These are phyloP conservation scores for Anorthoa munda DNA, from an alignment of 2,888 invertebrate species.

Conservation along the genomic window DNA sequence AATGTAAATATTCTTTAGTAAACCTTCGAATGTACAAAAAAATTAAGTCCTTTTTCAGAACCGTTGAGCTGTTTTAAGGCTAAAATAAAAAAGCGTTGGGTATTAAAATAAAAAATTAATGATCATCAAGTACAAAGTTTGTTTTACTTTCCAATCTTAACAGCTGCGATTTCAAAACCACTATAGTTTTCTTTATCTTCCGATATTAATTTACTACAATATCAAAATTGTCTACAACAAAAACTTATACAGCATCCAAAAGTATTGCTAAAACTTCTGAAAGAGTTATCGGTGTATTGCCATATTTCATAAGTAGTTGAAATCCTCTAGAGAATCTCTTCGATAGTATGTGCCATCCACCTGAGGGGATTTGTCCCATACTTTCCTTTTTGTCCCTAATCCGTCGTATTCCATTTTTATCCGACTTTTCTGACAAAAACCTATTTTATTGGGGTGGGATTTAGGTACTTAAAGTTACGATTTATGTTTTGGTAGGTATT, in stretches of 20 bases:
- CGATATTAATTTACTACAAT: not conserved
- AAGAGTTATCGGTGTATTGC: not conserved
- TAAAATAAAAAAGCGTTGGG: not conserved
- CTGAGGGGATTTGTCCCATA: constrained; percentile 28
- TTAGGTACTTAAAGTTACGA: not conserved
- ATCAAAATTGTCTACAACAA: not conserved
- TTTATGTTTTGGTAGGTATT: constrained; percentile 1
- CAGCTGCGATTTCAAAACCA: not conserved
- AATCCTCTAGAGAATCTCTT: constrained; percentile 28
- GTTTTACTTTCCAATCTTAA: not conserved
- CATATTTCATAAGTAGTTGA: constrained; percentile 35
- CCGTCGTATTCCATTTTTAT: constrained; percentile 29
- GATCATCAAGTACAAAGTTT: not conserved
- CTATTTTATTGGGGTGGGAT: constrained; percentile 18
- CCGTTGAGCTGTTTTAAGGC: not conserved
- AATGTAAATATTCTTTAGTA: not conserved
- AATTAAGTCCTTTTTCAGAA: not conserved
- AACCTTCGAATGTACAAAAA: not conserved
- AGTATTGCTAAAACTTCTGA: not conserved
- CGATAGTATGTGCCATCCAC: constrained; percentile 18
- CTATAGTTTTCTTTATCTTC: not conserved
- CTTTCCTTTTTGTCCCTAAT: constrained; percentile 31
- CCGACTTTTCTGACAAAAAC: constrained; percentile 35
- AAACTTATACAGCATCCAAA: not conserved
- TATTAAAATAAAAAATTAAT: too few species aligned